These are phyloP conservation scores for Rhynchopsitta pachyrhyncha DNA, from an alignment of 2,113 vertebrate genomes.

Conservation along the genomic window DNA sequence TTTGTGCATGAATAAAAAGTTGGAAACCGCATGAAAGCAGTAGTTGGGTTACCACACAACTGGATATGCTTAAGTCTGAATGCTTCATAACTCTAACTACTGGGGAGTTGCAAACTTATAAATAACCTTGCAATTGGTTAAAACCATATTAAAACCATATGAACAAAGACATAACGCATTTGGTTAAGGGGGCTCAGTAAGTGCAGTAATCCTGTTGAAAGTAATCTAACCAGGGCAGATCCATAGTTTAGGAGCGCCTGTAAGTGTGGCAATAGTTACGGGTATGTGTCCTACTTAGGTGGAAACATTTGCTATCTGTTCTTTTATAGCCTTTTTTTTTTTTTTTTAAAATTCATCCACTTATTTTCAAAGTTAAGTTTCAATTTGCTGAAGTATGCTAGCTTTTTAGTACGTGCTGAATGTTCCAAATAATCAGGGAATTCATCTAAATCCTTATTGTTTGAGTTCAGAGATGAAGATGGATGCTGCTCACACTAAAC, in stretches of 20 bases:
- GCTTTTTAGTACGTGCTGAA: not conserved
- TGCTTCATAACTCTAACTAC: constrained; percentile 89
- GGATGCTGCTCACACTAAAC: not conserved
- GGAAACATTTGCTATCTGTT: not conserved
- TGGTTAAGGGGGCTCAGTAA: constrained; percentile 74
- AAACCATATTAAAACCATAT: constrained; percentile 92
- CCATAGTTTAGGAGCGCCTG: constrained; percentile 44
- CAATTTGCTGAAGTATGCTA: not conserved
- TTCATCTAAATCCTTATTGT: not conserved
- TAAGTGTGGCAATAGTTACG: constrained; percentile 14
- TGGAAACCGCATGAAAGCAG: constrained; percentile 86
- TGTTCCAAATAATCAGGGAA: not conserved
- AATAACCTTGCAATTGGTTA: constrained; percentile 93
- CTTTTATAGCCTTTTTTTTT: not conserved
- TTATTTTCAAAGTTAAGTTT: not conserved
- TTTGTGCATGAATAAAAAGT: constrained; percentile 73
- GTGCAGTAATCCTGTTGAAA: constrained; percentile 74
- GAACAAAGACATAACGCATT: constrained; percentile 77
- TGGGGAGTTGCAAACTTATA: constrained; percentile 93
- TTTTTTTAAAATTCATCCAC: not conserved
- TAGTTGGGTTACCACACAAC: constrained; percentile 86
- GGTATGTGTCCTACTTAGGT: not conserved
- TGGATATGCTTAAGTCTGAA: constrained; percentile 92
- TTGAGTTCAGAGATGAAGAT: not conserved
- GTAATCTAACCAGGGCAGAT: constrained; percentile 68